Conservation (phyloP, 2,113 vertebrate species). For the Hiodon alosoides region DNA sequence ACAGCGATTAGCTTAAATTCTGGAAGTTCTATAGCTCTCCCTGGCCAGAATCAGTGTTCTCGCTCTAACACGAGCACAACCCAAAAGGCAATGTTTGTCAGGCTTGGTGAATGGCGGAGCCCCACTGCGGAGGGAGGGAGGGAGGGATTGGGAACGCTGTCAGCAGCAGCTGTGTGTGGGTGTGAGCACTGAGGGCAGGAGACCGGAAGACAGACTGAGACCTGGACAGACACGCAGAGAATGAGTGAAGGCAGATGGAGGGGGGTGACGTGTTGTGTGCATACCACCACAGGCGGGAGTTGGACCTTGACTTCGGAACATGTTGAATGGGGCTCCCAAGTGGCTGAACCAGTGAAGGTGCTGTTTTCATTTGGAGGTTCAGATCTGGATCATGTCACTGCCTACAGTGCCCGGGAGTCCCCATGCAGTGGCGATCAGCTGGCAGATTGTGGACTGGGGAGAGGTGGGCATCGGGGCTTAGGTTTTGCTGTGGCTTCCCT, state of each 20-base stretch:
- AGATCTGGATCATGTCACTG: too few relatives aligned
- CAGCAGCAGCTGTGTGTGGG: conserved; percentile 8
- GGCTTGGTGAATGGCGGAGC: not conserved
- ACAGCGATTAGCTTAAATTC: not conserved
- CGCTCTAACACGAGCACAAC: not conserved
- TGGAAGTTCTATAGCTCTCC: not conserved
- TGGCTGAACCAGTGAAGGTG: too few relatives aligned
- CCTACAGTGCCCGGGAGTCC: too few relatives aligned
- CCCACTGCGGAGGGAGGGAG: not conserved
- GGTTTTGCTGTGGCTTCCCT: too few relatives aligned
- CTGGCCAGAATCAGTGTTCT: not conserved
- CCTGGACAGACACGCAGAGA: conserved; percentile 3
- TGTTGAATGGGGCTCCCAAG: too few relatives aligned
- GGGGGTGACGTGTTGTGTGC: conserved; percentile 2
- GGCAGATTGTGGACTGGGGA: too few relatives aligned
- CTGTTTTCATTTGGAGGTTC: too few relatives aligned
- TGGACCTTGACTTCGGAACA: too few relatives aligned
- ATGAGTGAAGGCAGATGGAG: too few relatives aligned
- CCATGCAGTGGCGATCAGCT: too few relatives aligned
- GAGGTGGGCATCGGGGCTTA: too few relatives aligned
- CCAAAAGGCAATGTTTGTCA: not conserved
- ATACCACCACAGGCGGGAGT: conserved; percentile 30
- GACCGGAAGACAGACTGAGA: not conserved
- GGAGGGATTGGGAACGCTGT: not conserved
- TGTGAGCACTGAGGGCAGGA: not conserved